A percentile compares a stretch with the other conserved stretches of the same genome.
Evolutionary conservation across 2,888 invertebrate species (phyloP).

Genomic region (Theretra japonica): DNA sequence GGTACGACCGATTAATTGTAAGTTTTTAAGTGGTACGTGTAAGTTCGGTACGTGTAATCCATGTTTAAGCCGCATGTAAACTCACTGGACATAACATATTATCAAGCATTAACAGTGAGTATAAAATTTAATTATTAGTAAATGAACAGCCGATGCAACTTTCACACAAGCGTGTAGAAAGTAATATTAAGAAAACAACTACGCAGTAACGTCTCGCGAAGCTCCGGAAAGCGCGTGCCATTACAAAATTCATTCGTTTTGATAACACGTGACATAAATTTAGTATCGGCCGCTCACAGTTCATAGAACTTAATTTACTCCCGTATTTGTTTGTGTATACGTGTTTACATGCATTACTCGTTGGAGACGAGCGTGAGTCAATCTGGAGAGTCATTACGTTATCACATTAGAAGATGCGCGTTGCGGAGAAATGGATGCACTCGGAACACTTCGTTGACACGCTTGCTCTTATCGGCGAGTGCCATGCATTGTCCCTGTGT

Average conservation of each 20-base stretch:
- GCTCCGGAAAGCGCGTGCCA: constrained; percentile 70
- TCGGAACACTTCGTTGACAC: constrained; percentile 54
- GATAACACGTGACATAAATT: constrained; percentile 79
- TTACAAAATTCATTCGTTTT: constrained; percentile 72
- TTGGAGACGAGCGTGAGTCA: constrained; percentile 67
- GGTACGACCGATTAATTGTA: too few species aligned
- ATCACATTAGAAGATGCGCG: constrained; percentile 62
- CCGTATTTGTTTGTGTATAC: constrained; percentile 50
- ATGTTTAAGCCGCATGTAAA: too few species aligned
- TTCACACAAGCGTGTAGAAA: constrained; percentile 24
- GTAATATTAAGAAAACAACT: constrained; percentile 27
- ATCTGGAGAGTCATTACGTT: constrained; percentile 77
- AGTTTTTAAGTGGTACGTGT: too few species aligned
- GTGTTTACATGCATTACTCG: constrained; percentile 66
- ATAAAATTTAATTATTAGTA: neutral
- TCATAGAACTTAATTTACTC: constrained; percentile 76
- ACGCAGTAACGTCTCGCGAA: constrained; percentile 35
- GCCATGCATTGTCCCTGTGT: constrained; percentile 62
- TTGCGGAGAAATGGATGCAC: constrained; percentile 68
- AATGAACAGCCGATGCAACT: neutral
- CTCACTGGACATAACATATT: too few species aligned
- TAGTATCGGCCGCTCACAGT: constrained; percentile 70
- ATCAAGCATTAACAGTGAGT: neutral
- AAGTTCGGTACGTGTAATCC: too few species aligned
- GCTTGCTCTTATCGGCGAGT: constrained; percentile 58